A percentile compares a stretch with the other conserved stretches of the same genome.
These are phyloP conservation scores for Porites lobata DNA, from an alignment of 92 coral and sea anemone genomes.

Conservation along the genomic window DNA sequence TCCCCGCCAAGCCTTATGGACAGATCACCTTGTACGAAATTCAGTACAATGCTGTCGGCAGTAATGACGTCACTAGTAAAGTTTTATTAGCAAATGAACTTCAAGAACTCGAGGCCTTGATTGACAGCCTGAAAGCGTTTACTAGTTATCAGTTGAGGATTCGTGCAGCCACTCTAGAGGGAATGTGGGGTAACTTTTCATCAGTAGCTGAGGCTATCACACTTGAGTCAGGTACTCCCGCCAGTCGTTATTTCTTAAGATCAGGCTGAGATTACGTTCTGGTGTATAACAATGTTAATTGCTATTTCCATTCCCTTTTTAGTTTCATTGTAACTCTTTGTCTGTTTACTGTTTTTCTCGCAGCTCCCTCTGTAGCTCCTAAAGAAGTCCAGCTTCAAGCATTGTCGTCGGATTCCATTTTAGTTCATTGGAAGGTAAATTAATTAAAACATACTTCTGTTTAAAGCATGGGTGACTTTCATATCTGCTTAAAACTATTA, in stretches of 20 bases:
- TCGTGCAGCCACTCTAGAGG: constrained; percentile 80
- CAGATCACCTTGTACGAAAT: constrained; percentile 77
- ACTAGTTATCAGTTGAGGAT: constrained; percentile 80
- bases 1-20: constrained; percentile 85
- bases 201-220: constrained; percentile 63
- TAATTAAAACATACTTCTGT: background rate
- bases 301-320: too few species aligned
- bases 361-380: constrained; percentile 84
- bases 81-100: constrained; percentile 54
- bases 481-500: too few species aligned
- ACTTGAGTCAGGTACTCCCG: constrained; percentile 78
- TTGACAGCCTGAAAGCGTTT: constrained; percentile 66
- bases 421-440: constrained; percentile 86
- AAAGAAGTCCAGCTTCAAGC: constrained; percentile 54
- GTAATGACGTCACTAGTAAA: constrained; percentile 44
- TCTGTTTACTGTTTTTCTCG: background rate
- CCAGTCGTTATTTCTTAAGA: background rate
- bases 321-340: background rate
- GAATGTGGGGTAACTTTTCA: constrained; percentile 91
- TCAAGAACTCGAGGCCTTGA: constrained; percentile 30
- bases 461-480: too few species aligned
- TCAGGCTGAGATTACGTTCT: background rate
- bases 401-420: constrained; percentile 59
- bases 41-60: constrained; percentile 62
- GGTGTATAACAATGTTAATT: too few species aligned